Evolutionary conservation across 1,140 invertebrate species (phyloP), one percentile per base, ranked within the genome.

Genomic region (Rhizoglyphus robini): DNA sequence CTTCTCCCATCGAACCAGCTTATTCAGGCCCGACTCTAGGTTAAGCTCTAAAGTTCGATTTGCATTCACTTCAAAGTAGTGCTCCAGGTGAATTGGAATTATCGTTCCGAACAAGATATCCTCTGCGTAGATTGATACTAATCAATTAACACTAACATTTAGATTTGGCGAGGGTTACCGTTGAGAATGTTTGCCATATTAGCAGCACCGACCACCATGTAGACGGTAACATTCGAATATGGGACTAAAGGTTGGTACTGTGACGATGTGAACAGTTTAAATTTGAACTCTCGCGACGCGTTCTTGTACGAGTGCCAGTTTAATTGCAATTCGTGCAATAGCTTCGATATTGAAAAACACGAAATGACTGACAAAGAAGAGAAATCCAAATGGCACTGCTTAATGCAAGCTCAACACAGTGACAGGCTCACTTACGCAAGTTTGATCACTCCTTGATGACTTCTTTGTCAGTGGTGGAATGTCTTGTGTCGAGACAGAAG

Each of bases 61-160:
- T 25, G 8, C 51, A 54, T 54, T 54, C 29, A 32, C 11, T 23
- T 32, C 18, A 60, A 60, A 60, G 29, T 60, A 60, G 32, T 60
- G n/a, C 29, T 60, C 32, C 30, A 60, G 15, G 15, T 60, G 15
- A 27, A n/a, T 32, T 18, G 30, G 29, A 3, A 60, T 60, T 29
- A 60, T 29, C 25, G 27, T 46, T 34, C 18, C 15, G 36, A 60
- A 60, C 13, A 13, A 46, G n/a, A 60, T 46, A 15, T 60, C 27
- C 15, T 46, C 58, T 60, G 15, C 54, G 18, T 41, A 11, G 36
- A 41, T 41, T 41, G 36, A 41, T 41, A 11, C 18, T 11, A 41
- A 41, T 41, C 29, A n/a, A n/a, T n/a, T n/a, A n/a, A n/a, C n/a
- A n/a, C n/a, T n/a, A n/a, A n/a, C n/a, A n/a, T n/a, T n/a, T n/a